phyloP scores from a whole-genome alignment of 37 sponge, comb jelly and placozoan species.

The Cliona cf. orientalis region DNA sequence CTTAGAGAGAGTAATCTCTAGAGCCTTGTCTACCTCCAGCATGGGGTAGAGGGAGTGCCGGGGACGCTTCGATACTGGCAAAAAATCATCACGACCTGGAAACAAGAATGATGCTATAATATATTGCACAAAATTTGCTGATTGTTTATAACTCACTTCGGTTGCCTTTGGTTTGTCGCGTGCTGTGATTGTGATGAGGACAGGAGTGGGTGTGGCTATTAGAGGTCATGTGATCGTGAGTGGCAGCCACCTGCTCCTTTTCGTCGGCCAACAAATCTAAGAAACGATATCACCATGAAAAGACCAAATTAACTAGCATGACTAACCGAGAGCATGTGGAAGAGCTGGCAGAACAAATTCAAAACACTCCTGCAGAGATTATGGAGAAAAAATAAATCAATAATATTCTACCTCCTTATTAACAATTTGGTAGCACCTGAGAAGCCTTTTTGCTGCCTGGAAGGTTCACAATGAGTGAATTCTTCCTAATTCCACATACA shows the following conservation, averaged over 20 bases:
- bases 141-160: background rate
- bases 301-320: too few species aligned
- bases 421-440: conserved; percentile 39
- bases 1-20: conserved; percentile 44
- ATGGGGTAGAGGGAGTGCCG: conserved; percentile 90
- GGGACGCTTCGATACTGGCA: conserved; percentile 70
- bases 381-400: background rate
- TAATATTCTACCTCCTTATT: background rate
- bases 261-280: background rate
- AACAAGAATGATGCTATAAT: background rate
- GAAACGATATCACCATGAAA: background rate
- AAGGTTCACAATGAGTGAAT: conserved; percentile 85
- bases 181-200: background rate
- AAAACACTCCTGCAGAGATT: conserved; percentile 71
- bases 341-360: conserved; percentile 74
- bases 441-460: conserved; percentile 96
- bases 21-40: conserved; percentile 81
- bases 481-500: conserved; percentile 80
- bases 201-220: background rate
- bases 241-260: background rate
- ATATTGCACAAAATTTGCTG: background rate
- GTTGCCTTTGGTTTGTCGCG: background rate
- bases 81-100: conserved; percentile 43
- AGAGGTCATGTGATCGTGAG: background rate
- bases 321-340: conserved; percentile 88